Evolutionary conservation across 2,888 invertebrate species (phyloP).

Genomic region (Trachelus iudaicus): DNA sequence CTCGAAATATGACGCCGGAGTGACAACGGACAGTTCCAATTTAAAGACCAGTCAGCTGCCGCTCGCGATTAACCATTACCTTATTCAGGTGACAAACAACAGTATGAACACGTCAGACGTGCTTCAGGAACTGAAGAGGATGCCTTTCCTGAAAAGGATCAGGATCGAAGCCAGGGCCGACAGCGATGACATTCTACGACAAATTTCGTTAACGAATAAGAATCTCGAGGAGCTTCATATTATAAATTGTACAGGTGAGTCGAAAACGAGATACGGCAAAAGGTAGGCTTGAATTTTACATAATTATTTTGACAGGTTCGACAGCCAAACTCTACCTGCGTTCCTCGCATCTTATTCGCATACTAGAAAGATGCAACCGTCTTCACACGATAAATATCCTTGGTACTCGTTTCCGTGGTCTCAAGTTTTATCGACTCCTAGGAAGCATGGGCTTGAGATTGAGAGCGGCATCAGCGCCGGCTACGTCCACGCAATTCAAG

Average conservation of each 20-base stretch:
- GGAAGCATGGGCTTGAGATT: conserved; percentile 40
- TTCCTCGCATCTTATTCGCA: conserved; percentile 42
- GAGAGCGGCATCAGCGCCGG: conserved; percentile 29
- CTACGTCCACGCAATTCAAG: conserved; percentile 40
- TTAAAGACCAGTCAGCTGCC: background rate
- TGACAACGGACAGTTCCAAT: background rate
- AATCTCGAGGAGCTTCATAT: conserved; percentile 44
- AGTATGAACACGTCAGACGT: conserved; percentile 36
- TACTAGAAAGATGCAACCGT: conserved; percentile 46
- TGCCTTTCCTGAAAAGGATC: conserved; percentile 45
- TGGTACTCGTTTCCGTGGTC: conserved; percentile 44
- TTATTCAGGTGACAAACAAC: conserved; percentile 36
- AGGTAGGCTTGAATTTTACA: background rate
- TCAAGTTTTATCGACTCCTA: conserved; percentile 49
- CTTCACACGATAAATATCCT: conserved; percentile 49
- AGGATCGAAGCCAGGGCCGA: conserved; percentile 40
- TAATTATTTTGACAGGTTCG: conserved; percentile 28
- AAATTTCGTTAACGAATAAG: conserved; percentile 50
- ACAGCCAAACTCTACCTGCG: conserved; percentile 44
- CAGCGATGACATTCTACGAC: conserved; percentile 49
- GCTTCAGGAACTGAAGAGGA: conserved; percentile 46
- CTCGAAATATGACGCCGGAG: background rate
- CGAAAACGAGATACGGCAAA: conserved; percentile 1
- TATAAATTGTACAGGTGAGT: conserved; percentile 40
- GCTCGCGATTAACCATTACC: background rate